Conservation (phyloP, 2,113 vertebrate genomes). For the Emberiza fucata region DNA sequence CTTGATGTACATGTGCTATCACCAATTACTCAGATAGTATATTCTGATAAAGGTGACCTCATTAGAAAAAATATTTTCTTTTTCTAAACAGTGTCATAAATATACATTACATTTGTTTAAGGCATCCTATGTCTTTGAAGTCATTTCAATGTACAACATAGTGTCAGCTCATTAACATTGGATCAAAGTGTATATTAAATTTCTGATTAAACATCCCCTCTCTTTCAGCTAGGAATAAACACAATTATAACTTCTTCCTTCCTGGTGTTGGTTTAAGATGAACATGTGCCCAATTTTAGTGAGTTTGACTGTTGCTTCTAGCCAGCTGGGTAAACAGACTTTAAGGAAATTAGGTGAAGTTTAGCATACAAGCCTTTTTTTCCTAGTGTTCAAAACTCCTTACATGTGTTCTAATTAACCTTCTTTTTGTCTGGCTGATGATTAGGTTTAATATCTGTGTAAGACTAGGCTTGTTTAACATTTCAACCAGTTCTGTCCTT, state of each 20-base stretch:
- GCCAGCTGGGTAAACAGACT: constrained; percentile 55
- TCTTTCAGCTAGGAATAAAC: constrained; percentile 59
- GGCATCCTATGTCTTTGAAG: constrained; percentile 43
- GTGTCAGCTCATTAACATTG: constrained; percentile 55
- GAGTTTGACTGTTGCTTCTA: constrained; percentile 23
- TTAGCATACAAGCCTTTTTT: constrained; percentile 3
- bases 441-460: constrained; percentile 1
- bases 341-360: constrained; percentile 20
- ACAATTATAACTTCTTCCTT: constrained; percentile 63
- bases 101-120: constrained; percentile 62
- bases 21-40: not conserved
- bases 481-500: constrained; percentile 4
- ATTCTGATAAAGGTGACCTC: constrained; percentile 52
- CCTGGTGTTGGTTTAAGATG: constrained; percentile 45
- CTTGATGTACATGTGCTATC: not conserved
- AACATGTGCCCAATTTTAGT: constrained; percentile 13
- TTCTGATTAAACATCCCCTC: constrained; percentile 52
- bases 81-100: constrained; percentile 52
- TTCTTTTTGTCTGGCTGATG: constrained; percentile 36
- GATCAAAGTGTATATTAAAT: constrained; percentile 58
- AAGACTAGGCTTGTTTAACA: not conserved
- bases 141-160: constrained; percentile 23
- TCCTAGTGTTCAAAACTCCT: not conserved
- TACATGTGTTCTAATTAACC: constrained; percentile 45
- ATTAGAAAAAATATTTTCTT: constrained; percentile 55